Conservation (phyloP, 2,888 invertebrate genomes). For the Sarcophaga subvicina region DNA sequence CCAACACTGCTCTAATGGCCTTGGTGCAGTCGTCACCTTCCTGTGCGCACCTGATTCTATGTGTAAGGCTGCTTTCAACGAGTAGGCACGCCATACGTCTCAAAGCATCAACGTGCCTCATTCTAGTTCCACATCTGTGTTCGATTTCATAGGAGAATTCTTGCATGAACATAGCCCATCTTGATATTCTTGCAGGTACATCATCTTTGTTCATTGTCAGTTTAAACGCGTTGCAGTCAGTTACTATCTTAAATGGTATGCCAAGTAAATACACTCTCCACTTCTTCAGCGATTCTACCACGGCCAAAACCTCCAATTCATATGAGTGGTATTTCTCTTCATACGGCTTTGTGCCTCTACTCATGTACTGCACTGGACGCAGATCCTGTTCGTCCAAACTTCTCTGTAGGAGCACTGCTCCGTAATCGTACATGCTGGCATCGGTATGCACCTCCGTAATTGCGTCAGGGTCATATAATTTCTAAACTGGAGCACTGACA, state of each 20-base stretch:
- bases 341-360: neutral
- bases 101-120: conserved; percentile 65
- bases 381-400: conserved; percentile 41
- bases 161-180: conserved; percentile 43
- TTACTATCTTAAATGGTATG: conserved; percentile 10
- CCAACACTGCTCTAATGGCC: conserved; percentile 49
- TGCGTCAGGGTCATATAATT: conserved; percentile 61
- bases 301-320: no score
- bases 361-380: conserved; percentile 22
- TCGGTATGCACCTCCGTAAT: conserved; percentile 69
- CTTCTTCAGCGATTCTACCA: conserved; percentile 3
- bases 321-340: conserved; percentile 29
- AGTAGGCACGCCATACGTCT: conserved; percentile 52
- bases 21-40: conserved; percentile 46
- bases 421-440: conserved; percentile 66
- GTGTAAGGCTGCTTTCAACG: conserved; percentile 39
- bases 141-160: conserved; percentile 23
- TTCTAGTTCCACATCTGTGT: conserved; percentile 53
- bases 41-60: conserved; percentile 24
- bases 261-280: conserved; percentile 34
- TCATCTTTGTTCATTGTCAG: conserved; percentile 73
- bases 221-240: conserved; percentile 52
- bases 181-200: conserved; percentile 47
- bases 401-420: conserved; percentile 67
- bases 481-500: conserved; percentile 65